Conservation (phyloP, 2,888 invertebrate species). For the Phania funesta region DNA sequence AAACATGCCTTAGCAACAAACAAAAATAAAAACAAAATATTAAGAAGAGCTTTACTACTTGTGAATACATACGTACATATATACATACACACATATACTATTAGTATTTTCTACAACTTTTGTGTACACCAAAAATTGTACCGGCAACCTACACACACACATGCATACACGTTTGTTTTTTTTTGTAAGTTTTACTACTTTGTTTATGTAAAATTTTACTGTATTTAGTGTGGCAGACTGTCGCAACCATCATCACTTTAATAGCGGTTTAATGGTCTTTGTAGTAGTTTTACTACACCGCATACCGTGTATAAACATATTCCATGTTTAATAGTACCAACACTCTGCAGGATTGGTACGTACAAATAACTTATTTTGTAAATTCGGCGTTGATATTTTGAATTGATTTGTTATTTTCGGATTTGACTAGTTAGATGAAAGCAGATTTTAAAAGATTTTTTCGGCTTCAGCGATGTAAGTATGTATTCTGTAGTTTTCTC, state of each 20-base stretch:
- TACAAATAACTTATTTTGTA: no score
- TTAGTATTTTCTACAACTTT: conserved; percentile 28
- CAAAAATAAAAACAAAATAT: conserved; percentile 19
- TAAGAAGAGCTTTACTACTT: conserved; percentile 54
- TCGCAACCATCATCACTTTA: background rate
- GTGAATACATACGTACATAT: no score
- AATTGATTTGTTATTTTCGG: no score
- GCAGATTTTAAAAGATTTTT: no score
- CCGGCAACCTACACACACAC: background rate
- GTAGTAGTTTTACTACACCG: background rate
- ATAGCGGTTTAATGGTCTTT: conserved; percentile 7
- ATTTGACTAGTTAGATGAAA: no score
- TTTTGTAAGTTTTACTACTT: background rate
- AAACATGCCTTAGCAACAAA: conserved; percentile 63
- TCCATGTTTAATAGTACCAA: background rate
- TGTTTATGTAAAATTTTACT: background rate
- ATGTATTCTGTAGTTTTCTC: no score
- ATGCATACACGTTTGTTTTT: background rate
- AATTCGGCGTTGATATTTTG: no score
- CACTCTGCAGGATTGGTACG: background rate
- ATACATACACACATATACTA: no score
- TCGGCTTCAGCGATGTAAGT: no score
- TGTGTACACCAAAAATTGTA: conserved; percentile 19
- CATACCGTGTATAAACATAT: background rate
- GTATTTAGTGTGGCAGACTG: background rate